phyloP scores from a whole-genome alignment of 1,140 invertebrate genomes.

The Amphibalanus amphitrite region DNA sequence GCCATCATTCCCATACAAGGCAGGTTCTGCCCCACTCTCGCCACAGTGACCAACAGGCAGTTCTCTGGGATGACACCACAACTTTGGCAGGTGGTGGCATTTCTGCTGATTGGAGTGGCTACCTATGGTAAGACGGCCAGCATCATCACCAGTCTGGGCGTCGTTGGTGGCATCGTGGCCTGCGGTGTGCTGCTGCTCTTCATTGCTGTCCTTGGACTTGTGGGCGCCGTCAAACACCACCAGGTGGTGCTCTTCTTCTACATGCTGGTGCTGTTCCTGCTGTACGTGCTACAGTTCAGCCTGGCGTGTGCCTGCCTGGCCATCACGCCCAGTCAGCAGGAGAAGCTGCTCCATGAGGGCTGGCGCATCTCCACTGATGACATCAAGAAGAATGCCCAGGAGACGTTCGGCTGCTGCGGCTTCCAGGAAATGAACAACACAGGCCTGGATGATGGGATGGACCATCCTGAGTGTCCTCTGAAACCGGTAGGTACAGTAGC shows the following conservation, averaged over 20 bases:
- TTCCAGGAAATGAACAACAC: constrained; percentile 35
- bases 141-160: constrained; percentile 63
- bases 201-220: constrained; percentile 71
- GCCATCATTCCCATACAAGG: too few species aligned
- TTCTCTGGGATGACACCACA: too few species aligned
- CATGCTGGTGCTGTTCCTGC: constrained; percentile 84
- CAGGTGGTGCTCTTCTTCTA: constrained; percentile 52
- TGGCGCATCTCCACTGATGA: constrained; percentile 47
- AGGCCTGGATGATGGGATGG: constrained; percentile 22
- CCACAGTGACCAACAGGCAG: too few species aligned
- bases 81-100: constrained; percentile 56
- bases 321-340: constrained; percentile 69
- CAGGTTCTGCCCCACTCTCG: too few species aligned
- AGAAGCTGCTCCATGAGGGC: constrained; percentile 36
- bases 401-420: constrained; percentile 65
- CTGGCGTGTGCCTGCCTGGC: constrained; percentile 85
- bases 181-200: constrained; percentile 82
- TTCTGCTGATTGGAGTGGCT: constrained; percentile 75
- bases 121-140: constrained; percentile 70
- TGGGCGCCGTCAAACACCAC: constrained; percentile 84
- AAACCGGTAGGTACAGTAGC: constrained; percentile 21
- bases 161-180: constrained; percentile 80
- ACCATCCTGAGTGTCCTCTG: constrained; percentile 41
- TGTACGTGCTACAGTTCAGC: constrained; percentile 76
- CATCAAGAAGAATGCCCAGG: constrained; percentile 48